Percentiles rank a stretch among this genome's conserved stretches.
These are phyloP conservation scores for Onthophagus sagittarius DNA, from an alignment of 2,888 invertebrate genomes.

Conservation along the genomic window DNA sequence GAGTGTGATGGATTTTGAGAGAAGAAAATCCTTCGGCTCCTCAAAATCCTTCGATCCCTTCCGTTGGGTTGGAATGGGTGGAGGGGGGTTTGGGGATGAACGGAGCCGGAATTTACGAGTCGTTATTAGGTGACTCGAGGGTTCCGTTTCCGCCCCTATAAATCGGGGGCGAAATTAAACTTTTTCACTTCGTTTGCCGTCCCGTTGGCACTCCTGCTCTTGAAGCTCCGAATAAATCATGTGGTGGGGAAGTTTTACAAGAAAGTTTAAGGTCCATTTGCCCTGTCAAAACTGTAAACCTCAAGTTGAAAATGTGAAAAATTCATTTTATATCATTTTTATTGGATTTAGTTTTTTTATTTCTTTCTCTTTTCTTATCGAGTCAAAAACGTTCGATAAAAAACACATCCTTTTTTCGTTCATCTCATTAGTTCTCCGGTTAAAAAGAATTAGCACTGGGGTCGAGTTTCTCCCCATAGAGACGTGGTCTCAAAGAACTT, in stretches of 20 bases:
- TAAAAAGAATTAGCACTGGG: background rate
- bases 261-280: constrained; percentile 28
- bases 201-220: constrained; percentile 29
- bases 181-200: constrained; percentile 38
- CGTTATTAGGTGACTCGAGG: constrained; percentile 38
- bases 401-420: background rate
- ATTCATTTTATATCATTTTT: background rate
- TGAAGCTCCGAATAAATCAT: constrained; percentile 36
- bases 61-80: background rate
- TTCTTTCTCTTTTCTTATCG: too few species aligned
- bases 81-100: constrained; percentile 16
- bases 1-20: background rate
- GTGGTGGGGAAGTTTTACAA: constrained; percentile 29
- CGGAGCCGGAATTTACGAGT: constrained; percentile 36
- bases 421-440: background rate
- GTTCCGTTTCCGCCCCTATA: constrained; percentile 39
- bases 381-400: background rate
- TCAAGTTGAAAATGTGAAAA: background rate
- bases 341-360: background rate
- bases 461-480: background rate
- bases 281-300: background rate
- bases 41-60: too few species aligned
- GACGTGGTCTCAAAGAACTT: background rate
- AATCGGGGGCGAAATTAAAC: constrained; percentile 41
- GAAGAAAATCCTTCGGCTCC: background rate